These are phyloP conservation scores for Siniperca knerii DNA, from an alignment of 2,113 vertebrate species.

Conservation along the genomic window DNA sequence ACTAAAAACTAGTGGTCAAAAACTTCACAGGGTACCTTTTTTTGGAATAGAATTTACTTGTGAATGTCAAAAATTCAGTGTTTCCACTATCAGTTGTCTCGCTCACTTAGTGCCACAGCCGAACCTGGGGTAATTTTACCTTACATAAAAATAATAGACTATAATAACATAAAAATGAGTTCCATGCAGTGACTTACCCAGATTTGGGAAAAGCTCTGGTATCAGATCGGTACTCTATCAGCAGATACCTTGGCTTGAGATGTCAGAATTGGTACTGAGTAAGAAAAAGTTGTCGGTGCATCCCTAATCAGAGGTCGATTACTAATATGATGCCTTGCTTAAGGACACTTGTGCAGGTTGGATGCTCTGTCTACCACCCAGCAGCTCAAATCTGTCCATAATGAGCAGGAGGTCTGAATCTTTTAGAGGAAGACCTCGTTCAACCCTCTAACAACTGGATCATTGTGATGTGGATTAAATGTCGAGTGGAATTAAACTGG, in stretches of 20 bases:
- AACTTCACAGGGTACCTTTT: not conserved
- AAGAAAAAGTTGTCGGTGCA: not conserved
- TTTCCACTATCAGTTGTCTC: too few species aligned
- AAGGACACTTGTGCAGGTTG: not conserved
- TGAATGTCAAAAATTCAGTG: too few species aligned
- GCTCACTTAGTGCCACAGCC: too few species aligned
- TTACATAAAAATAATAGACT: too few species aligned
- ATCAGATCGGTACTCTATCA: not conserved
- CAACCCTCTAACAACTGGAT: constrained; percentile 50
- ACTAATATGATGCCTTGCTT: not conserved
- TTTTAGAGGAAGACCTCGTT: constrained; percentile 28
- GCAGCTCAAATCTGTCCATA: not conserved
- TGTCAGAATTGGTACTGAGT: not conserved
- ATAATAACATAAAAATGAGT: not conserved
- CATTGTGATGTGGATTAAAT: constrained; percentile 65
- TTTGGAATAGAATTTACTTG: not conserved
- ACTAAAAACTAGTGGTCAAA: not conserved
- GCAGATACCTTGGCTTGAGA: not conserved
- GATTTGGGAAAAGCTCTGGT: not conserved
- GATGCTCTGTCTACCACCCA: not conserved
- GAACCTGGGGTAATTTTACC: too few species aligned
- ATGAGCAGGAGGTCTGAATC: not conserved
- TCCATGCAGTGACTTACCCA: not conserved
- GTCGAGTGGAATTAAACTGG: constrained; percentile 61
- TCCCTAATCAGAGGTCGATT: not conserved